Conservation (phyloP, 2,888 invertebrate species). For the Parasteatoda lunata region DNA sequence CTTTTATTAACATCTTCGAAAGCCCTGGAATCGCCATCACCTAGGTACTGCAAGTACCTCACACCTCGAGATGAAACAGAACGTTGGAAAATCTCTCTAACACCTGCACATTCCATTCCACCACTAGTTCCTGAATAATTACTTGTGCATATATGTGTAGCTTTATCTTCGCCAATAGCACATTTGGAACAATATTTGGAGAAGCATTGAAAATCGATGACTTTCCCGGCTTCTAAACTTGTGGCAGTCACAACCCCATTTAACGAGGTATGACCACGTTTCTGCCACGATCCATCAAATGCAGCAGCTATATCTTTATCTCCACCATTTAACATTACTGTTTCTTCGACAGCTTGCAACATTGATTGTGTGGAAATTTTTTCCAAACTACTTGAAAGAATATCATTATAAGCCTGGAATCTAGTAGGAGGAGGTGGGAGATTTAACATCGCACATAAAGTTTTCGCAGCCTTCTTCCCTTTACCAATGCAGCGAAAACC, state of each 20-base stretch:
- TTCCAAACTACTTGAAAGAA: not conserved
- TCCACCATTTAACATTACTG: not conserved
- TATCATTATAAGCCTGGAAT: not conserved
- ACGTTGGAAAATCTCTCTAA: not conserved
- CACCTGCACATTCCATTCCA: not conserved
- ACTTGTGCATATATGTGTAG: not conserved
- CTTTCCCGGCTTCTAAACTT: constrained; percentile 8
- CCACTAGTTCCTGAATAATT: constrained; percentile 12
- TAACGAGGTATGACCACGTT: not conserved
- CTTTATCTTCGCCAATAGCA: not conserved
- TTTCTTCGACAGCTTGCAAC: not conserved
- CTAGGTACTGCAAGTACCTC: constrained; percentile 3
- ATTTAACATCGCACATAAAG: not conserved
- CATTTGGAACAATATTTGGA: not conserved
- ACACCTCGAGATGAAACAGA: not conserved
- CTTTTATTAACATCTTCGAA: not conserved
- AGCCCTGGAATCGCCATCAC: constrained; percentile 8
- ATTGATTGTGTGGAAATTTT: not conserved
- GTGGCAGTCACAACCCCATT: constrained; percentile 12
- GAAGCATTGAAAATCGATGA: not conserved
- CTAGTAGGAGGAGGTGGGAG: not conserved
- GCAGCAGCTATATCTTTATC: constrained; percentile 1
- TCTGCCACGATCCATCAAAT: no score
- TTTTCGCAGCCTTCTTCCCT: not conserved
- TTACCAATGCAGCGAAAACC: constrained; percentile 18